Base-by-base conservation (phyloP, 2,888 invertebrate species). In the Melanophora roralis region DNA sequence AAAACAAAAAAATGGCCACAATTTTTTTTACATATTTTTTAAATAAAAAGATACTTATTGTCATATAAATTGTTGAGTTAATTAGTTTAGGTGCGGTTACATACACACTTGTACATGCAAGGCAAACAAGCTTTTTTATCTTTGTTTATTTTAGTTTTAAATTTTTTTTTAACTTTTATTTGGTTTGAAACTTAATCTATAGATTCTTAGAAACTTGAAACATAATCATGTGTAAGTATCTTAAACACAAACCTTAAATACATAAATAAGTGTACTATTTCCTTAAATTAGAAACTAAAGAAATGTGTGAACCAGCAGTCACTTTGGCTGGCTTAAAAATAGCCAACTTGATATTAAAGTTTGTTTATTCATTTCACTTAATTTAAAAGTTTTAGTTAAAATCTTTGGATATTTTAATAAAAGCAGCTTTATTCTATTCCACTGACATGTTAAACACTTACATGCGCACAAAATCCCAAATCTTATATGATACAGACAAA, bases 1-100 rank as follows among this genome's bases (percentile, higher is more conserved):
- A 36, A 34, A 55, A 55, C 51, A 53, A 72, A 53, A 45, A 76
- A 76, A 73, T 67, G 73, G 80, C 73, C 64, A 68, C 76, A 76
- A 76, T 76, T 80, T 76, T 80, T 80, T 80, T 32, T 53, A 59
- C 34, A 32, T 21, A 40, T 19, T 32, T 40, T 40, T 23, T 71
- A 45, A 59, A 65, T n/a, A n/a, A 27, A 3, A 5, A 27, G 6
- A 57, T 57, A 65, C 47, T 62, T 47, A 49, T 47, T 49, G 47
- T 38, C 57, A 45, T 45, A 45, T 69, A 23, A 62, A 38, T 64
- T 55, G 55, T 57, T 38, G 47, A 76, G 76, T 76, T 77, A 64
- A 71, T 80, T 80, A 76, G 76, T 80, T 73, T 72, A 80, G 80
- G 80, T 80, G 80, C 80, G 80, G 80, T 80, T 68, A 64, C 59